These are phyloP conservation scores for Pholis gunnellus DNA, from an alignment of 2,113 vertebrate genomes.

Conservation along the genomic window DNA sequence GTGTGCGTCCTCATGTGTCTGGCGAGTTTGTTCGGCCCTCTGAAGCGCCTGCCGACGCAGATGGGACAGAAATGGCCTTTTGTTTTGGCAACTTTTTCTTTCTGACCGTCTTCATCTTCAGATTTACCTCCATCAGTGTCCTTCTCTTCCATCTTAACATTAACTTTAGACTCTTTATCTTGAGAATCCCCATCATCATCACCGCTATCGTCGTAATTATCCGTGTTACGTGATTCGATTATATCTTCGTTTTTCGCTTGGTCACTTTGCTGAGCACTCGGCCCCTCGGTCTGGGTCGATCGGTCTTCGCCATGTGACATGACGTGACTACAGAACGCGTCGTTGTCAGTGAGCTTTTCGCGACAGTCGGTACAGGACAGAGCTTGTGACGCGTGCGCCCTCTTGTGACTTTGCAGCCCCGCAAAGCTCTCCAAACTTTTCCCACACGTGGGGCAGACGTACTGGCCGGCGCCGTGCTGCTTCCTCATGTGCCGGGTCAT, in stretches of 20 bases:
- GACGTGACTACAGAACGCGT: conserved; percentile 27
- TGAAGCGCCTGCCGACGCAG: conserved; percentile 64
- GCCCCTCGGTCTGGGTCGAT: neutral
- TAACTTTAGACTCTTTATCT: neutral
- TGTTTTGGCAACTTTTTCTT: neutral
- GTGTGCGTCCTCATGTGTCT: conserved; percentile 79
- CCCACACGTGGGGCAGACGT: conserved; percentile 72
- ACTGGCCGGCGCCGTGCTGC: conserved; percentile 59
- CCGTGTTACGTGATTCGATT: neutral
- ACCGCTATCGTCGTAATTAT: neutral
- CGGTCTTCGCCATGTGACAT: conserved; percentile 5
- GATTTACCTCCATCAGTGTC: neutral
- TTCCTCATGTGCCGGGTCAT: conserved; percentile 75
- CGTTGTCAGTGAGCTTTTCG: neutral
- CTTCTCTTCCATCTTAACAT: neutral
- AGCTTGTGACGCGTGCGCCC: conserved; percentile 24
- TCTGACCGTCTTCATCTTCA: conserved; percentile 3
- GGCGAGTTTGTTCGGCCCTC: conserved; percentile 68
- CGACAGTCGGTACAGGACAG: conserved; percentile 40
- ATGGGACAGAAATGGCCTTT: conserved; percentile 68
- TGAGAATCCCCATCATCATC: conserved; percentile 11
- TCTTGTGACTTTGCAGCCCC: conserved; percentile 65
- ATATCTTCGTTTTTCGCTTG: conserved; percentile 4
- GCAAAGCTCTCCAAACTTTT: conserved; percentile 16
- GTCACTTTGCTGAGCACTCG: neutral